phyloP scores from a whole-genome alignment of 2,888 invertebrate species.

The Tachystola acroxantha region DNA sequence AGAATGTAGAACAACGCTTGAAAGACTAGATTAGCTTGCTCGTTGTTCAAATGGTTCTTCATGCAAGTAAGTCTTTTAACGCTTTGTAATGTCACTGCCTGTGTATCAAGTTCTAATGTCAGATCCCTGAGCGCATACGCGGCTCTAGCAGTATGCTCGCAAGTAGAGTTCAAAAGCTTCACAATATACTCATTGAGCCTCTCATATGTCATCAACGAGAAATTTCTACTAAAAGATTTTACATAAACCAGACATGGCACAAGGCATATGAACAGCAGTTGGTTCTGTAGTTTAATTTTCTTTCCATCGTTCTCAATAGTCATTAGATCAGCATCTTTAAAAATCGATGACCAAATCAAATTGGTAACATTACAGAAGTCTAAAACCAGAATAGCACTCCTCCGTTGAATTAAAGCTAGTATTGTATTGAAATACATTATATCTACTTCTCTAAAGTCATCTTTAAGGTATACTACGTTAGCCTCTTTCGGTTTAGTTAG shows the following conservation, averaged over 20 bases:
- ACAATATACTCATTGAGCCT: constrained; percentile 78
- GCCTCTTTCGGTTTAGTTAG: constrained; percentile 40
- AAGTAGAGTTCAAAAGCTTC: constrained; percentile 80
- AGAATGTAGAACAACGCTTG: constrained; percentile 80
- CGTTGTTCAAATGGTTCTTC: constrained; percentile 76
- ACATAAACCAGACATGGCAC: constrained; percentile 77
- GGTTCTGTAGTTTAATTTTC: constrained; percentile 71
- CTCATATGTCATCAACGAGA: constrained; percentile 46
- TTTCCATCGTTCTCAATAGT: constrained; percentile 25
- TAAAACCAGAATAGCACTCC: constrained; percentile 39
- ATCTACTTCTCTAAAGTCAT: constrained; percentile 49
- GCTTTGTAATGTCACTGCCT: constrained; percentile 67
- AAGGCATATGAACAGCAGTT: constrained; percentile 79
- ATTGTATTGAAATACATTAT: constrained; percentile 52
- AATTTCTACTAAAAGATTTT: constrained; percentile 26
- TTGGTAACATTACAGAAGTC: constrained; percentile 55
- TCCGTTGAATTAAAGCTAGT: constrained; percentile 39
- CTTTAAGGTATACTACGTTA: constrained; percentile 42
- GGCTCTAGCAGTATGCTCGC: constrained; percentile 80
- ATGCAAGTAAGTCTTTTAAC: constrained; percentile 77
- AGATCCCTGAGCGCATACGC: constrained; percentile 79
- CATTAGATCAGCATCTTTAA: constrained; percentile 33
- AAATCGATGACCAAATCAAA: constrained; percentile 42
- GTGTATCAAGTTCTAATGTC: constrained; percentile 55
- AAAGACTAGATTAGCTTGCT: constrained; percentile 80